These are phyloP conservation scores for Amblyraja radiata DNA, from an alignment of 2,797 vertebrate genomes.

Conservation along the genomic window DNA sequence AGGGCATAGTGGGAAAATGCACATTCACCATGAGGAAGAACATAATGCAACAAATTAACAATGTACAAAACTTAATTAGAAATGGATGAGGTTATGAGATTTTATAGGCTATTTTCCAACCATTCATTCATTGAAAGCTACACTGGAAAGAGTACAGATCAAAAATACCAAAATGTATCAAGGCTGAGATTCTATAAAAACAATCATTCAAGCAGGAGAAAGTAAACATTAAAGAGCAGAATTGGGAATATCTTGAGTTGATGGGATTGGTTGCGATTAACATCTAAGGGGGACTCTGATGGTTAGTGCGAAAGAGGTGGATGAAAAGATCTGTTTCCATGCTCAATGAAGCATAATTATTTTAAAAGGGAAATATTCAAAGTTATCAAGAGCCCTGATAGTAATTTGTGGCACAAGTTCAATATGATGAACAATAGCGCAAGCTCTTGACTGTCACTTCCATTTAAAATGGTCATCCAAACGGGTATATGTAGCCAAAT, in stretches of 20 bases:
- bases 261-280: too few relatives aligned
- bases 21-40: not conserved
- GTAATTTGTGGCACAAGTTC: not conserved
- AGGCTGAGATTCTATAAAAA: not conserved
- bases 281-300: too few relatives aligned
- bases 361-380: not conserved
- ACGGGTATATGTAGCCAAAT: not conserved
- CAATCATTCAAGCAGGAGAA: not conserved
- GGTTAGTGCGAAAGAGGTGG: too few relatives aligned
- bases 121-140: not conserved
- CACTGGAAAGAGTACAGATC: not conserved
- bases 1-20: not conserved
- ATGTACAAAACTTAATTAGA: not conserved
- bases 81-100: not conserved
- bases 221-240: not conserved
- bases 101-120: not conserved
- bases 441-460: not conserved
- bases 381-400: not conserved
- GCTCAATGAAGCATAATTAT: not conserved
- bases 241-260: not conserved
- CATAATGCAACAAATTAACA: not conserved
- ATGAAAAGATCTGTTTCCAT: too few relatives aligned
- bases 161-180: not conserved
- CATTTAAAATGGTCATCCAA: not conserved
- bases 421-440: too few relatives aligned